phyloP scores from a whole-genome alignment of 2,888 invertebrate genomes.

The Acronicta alni region DNA sequence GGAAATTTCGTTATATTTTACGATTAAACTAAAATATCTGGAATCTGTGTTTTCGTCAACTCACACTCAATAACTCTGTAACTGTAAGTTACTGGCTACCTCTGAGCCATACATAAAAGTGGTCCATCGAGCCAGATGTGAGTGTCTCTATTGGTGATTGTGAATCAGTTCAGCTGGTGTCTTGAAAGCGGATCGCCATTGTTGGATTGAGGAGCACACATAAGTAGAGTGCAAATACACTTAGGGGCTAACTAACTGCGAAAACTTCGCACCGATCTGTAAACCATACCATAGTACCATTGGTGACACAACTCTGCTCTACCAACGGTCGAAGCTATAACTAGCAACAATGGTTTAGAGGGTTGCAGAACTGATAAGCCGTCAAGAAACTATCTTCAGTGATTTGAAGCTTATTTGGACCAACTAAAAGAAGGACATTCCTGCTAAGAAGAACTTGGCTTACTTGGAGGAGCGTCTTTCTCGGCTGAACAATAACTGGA shows the following conservation, averaged over 20 bases:
- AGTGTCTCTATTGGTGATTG: background rate
- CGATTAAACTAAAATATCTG: too few relatives aligned
- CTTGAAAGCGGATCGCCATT: too few relatives aligned
- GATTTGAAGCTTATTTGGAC: constrained; percentile 12
- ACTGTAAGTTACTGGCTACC: too few relatives aligned
- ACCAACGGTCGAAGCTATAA: constrained; percentile 4
- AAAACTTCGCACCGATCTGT: too few relatives aligned
- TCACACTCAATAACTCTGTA: too few relatives aligned
- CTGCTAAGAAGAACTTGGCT: constrained; percentile 7
- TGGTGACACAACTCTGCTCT: background rate
- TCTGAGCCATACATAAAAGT: constrained; percentile 2
- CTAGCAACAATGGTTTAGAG: constrained; percentile 4
- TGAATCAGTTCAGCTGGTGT: background rate
- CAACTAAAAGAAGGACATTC: constrained; percentile 9
- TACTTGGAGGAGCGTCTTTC: constrained; percentile 16
- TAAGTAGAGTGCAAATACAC: too few relatives aligned
- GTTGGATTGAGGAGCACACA: too few relatives aligned
- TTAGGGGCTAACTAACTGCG: too few relatives aligned
- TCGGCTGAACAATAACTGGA: constrained; percentile 11
- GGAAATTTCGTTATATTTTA: background rate
- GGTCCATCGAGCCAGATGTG: constrained; percentile 1
- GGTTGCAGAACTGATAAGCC: constrained; percentile 1
- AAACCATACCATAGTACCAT: too few relatives aligned
- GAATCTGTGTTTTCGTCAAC: too few relatives aligned
- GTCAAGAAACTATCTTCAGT: constrained; percentile 5